These are phyloP conservation scores for Thaumetopoea pityocampa DNA, from an alignment of 1,140 invertebrate genomes.

Conservation along the genomic window DNA sequence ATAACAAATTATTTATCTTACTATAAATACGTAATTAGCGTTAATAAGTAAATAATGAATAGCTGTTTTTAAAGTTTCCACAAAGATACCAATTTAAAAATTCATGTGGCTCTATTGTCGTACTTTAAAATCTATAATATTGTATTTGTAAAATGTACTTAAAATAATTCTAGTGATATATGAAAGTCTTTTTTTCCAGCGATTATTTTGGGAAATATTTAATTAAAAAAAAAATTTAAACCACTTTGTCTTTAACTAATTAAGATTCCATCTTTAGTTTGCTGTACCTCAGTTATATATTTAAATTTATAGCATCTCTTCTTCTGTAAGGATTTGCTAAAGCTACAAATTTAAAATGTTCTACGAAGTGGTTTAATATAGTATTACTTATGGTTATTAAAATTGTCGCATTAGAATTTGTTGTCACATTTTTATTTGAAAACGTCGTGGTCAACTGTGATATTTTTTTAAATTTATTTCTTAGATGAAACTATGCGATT, in stretches of 20 bases:
- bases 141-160: constrained; percentile 72
- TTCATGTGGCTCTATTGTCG: constrained; percentile 50
- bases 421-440: constrained; percentile 48
- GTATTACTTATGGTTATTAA: constrained; percentile 11
- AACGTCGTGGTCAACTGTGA: constrained; percentile 73
- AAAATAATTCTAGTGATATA: constrained; percentile 55
- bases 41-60: constrained; percentile 17
- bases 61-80: constrained; percentile 44
- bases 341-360: constrained; percentile 11
- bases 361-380: constrained; percentile 1
- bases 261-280: too few species aligned
- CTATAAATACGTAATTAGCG: constrained; percentile 31
- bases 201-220: constrained; percentile 24
- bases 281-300: too few species aligned
- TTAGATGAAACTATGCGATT: constrained; percentile 51
- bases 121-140: constrained; percentile 65
- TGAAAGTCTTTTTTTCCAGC: constrained; percentile 38
- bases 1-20: constrained; percentile 57
- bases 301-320: too few species aligned
- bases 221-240: constrained; percentile 24
- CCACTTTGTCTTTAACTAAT: neutral
- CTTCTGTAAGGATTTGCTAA: too few species aligned
- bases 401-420: constrained; percentile 38
- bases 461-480: constrained; percentile 75
- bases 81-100: constrained; percentile 58